Evolutionary conservation across 2,797 vertebrate species (phyloP), one percentile per base, ranked within the genome.

Genomic region (Bradypodion pumilum): DNA sequence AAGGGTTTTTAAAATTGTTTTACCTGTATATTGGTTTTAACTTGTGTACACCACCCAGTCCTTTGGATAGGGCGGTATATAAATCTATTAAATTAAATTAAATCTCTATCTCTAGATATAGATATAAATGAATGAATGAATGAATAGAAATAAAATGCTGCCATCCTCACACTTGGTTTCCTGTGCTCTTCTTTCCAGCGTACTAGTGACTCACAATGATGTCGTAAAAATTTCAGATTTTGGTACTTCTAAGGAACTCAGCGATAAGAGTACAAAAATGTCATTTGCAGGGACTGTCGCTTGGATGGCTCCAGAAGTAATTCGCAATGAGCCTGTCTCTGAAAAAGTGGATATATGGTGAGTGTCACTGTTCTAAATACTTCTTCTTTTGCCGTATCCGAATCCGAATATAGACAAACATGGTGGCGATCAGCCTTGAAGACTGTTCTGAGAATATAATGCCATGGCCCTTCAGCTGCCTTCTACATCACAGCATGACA

Each of bases 311-410:
- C 99, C 99, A 0, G 99, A 99, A 91, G 99, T 99, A 85, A 99
- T 99, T 85, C 96, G 99, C 90, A 99, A 99, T 5, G 99, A 99
- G 89, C 99, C 99, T 0, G 99, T 99, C 83, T 99, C 98, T 0
- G 99, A 99, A 92, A 99, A 99, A 92, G 98, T 99, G 5, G 99
- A 99, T 94, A 99, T 99, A 92, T 99, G 99, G 99, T 99, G 90
- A 97, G 98, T 94, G 1, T 4, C 3, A 0, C 2, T 60, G 0
- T 19, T 15, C 12, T 21, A 29, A 63, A 29, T 23, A 6, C 44
- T n/a, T n/a, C n/a, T n/a, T n/a, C n/a, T n/a, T n/a, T n/a, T n/a
- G n/a, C n/a, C n/a, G n/a, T n/a, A n/a, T n/a, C n/a, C n/a, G n/a
- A n/a, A n/a, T n/a, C n/a, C n/a, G n/a, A n/a, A n/a, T n/a, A n/a